Conservation (phyloP, 2,888 invertebrate genomes). For the Drosophila flavopinicola region DNA sequence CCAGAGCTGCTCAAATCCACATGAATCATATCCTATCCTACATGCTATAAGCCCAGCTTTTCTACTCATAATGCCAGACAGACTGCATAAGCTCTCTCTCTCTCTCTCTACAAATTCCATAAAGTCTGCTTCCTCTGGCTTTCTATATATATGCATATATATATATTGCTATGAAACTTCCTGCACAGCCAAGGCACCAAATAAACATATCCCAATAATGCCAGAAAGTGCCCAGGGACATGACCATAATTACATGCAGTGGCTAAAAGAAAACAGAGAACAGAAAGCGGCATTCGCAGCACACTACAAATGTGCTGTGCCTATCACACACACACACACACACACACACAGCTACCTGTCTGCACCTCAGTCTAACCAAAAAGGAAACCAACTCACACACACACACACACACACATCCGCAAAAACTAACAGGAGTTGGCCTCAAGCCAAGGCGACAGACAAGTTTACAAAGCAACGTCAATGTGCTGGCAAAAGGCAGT, state of each 20-base stretch:
- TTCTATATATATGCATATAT: neutral
- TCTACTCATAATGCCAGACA: neutral
- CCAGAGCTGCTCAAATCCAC: too few relatives aligned
- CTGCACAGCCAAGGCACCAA: constrained; percentile 21
- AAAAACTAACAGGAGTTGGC: constrained; percentile 50
- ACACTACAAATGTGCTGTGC: constrained; percentile 39
- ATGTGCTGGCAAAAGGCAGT: constrained; percentile 6
- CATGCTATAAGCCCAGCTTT: too few relatives aligned
- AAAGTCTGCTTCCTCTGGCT: neutral
- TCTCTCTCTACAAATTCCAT: too few relatives aligned
- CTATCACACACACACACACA: constrained; percentile 14
- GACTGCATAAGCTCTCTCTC: neutral
- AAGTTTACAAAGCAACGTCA: constrained; percentile 30
- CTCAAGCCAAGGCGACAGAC: constrained; percentile 46
- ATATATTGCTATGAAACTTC: neutral
- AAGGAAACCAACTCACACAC: constrained; percentile 11
- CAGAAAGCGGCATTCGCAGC: constrained; percentile 36
- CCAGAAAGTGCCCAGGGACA: constrained; percentile 37
- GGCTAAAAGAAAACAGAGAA: constrained; percentile 40
- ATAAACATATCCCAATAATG: constrained; percentile 39
- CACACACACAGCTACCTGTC: constrained; percentile 10
- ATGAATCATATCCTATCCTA: too few relatives aligned
- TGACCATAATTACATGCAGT: constrained; percentile 61
- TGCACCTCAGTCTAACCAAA: constrained; percentile 6
- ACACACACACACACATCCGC: constrained; percentile 5